Evolutionary conservation across 2,113 vertebrate genomes (phyloP), one percentile per base, ranked within the genome.

Genomic region (Herpailurus yagouaroundi): DNA sequence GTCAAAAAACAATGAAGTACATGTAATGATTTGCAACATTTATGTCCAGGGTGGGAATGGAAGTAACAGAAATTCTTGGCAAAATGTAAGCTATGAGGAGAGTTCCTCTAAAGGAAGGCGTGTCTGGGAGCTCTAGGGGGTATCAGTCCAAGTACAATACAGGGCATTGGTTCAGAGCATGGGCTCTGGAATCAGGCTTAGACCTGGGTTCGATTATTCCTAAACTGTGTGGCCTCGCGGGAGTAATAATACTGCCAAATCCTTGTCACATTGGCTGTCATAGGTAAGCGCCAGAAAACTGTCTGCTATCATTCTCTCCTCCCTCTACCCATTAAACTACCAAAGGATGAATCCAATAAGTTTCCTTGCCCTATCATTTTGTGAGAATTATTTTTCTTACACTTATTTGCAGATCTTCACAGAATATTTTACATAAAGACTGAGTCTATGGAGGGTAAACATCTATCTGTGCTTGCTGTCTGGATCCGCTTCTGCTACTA

Each of bases 71-170:
- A 85, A 91, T 29, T 85, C 25, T 33, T 74, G 66, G 33, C 41
- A 81, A 88, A 79, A 85, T 48, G 36, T 3, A 85, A 83, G 38
- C 77, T 63, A 31, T 48, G 36, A 94, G 76, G 48, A 89, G 83
- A 76, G 83, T 83, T 96, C 92, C 83, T 94, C 60, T 90, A 71
- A 68, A 90, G 66, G 38, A 73, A 38, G 33, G 31, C 80, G 64
- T 41, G 52, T 9, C 48, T 83, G 33, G 21, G 21, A 6, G 38
- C 74, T 41, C 36, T 55, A 13, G 5, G 31, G 64, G 52, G n/a
- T 41, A n/a, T 77, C n/a, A 31, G 31, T 66, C 12, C 27, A 19
- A 85, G 48, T 21, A 48, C 27, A 86, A 18, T 7, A 48, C 2
- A 41, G n/a, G 4, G 7, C 2, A 36, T 14, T 11, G 18, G 77